These are phyloP conservation scores for Phoenoteleia sp. DNA, from an alignment of 2,888 invertebrate species.

Conservation along the genomic window DNA sequence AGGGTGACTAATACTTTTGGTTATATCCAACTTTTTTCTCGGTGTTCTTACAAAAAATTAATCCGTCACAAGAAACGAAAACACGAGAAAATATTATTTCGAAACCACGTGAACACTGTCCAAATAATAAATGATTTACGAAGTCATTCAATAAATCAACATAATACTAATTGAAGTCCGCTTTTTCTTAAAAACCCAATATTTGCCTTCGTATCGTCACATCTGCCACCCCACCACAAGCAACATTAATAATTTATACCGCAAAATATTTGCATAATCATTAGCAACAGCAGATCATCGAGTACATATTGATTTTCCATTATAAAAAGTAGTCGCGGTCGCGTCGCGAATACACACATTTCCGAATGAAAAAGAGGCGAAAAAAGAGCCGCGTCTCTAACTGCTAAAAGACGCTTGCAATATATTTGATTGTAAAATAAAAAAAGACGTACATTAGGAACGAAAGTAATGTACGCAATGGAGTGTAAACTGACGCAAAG, in stretches of 20 bases:
- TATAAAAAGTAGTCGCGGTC: conserved; percentile 8
- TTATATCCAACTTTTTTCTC: too few species aligned
- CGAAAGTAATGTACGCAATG: conserved; percentile 58
- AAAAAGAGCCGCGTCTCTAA: not conserved
- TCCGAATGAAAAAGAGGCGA: not conserved
- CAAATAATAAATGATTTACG: too few species aligned
- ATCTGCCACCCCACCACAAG: too few species aligned
- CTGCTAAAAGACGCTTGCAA: conserved; percentile 55
- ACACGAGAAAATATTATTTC: too few species aligned
- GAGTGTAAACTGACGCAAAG: conserved; percentile 61
- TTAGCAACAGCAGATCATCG: conserved; percentile 26
- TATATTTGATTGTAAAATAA: conserved; percentile 64
- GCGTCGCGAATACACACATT: not conserved
- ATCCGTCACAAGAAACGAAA: too few species aligned
- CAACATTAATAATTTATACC: not conserved
- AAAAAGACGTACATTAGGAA: conserved; percentile 52
- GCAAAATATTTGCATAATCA: conserved; percentile 35
- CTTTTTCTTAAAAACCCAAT: too few species aligned
- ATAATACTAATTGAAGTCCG: too few species aligned
- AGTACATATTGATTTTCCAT: conserved; percentile 47
- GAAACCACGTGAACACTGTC: too few species aligned
- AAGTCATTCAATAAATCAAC: too few species aligned
- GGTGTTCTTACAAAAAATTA: too few species aligned
- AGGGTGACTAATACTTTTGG: too few species aligned
- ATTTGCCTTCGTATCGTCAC: too few species aligned